phyloP scores from a whole-genome alignment of 2,888 invertebrate species.

The Erpobdella octoculata region DNA sequence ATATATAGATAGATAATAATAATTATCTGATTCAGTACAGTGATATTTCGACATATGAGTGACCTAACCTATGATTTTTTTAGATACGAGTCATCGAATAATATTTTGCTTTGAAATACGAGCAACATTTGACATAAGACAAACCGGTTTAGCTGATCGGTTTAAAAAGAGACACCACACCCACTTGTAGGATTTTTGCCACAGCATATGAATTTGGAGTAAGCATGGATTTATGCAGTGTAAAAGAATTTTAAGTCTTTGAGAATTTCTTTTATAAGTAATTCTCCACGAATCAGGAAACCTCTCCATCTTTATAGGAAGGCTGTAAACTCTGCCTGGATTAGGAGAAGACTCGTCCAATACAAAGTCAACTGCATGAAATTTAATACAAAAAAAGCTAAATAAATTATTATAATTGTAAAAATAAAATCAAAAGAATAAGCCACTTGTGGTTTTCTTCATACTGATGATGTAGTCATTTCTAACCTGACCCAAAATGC shows the following conservation, averaged over 20 bases:
- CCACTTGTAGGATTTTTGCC: conserved; percentile 23
- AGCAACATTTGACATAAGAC: too few relatives aligned
- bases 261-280: background rate
- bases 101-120: too few relatives aligned
- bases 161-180: background rate
- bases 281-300: background rate
- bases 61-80: too few relatives aligned
- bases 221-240: conserved; percentile 25
- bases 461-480: conserved; percentile 78
- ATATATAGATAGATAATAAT: too few relatives aligned
- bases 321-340: conserved; percentile 10
- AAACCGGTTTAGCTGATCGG: background rate
- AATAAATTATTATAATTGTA: too few relatives aligned
- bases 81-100: too few relatives aligned
- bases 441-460: conserved; percentile 66
- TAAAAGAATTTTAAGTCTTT: conserved; percentile 12
- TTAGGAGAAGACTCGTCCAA: conserved; percentile 10
- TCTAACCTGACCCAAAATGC: conserved; percentile 69
- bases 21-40: too few relatives aligned
- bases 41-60: too few relatives aligned
- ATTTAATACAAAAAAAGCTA: too few relatives aligned
- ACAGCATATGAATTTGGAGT: conserved; percentile 18
- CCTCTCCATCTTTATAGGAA: conserved; percentile 5
- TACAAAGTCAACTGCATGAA: conserved; percentile 23
- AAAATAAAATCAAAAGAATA: background rate